These are phyloP conservation scores for Gymnocypris eckloni DNA, from an alignment of 2,797 vertebrate genomes.

Conservation along the genomic window DNA sequence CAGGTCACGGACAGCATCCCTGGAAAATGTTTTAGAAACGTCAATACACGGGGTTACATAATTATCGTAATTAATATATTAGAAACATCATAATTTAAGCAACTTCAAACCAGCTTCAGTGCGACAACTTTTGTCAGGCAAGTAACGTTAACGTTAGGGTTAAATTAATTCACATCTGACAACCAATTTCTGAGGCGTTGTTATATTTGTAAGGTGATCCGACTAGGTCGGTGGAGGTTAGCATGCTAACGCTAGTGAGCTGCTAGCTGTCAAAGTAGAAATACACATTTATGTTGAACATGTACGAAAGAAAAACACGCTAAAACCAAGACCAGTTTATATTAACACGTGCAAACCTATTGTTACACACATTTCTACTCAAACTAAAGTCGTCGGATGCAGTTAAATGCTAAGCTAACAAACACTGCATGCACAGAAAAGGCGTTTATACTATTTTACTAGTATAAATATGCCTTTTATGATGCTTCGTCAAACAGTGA, in stretches of 20 bases:
- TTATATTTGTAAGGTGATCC: neutral
- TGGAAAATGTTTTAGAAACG: neutral
- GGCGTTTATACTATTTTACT: no score
- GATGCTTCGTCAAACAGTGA: no score
- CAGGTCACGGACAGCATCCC: constrained; percentile 31
- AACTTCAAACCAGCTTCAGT: neutral
- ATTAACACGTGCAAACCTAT: no score
- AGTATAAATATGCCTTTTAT: no score
- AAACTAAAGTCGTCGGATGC: no score
- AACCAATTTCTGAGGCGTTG: neutral
- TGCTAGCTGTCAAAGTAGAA: neutral
- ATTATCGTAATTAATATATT: no score
- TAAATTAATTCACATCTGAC: neutral
- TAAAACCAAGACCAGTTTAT: no score
- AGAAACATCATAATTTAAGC: neutral
- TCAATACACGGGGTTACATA: neutral
- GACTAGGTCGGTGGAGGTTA: constrained; percentile 16
- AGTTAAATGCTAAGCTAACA: no score
- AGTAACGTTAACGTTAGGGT: no score
- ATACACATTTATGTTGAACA: neutral
- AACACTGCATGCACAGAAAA: no score
- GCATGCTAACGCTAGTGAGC: constrained; percentile 11
- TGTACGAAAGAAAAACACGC: neutral
- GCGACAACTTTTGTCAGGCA: neutral
- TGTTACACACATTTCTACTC: no score